Conservation (phyloP, 2,797 vertebrate species). For the Sciaenops ocellatus region DNA sequence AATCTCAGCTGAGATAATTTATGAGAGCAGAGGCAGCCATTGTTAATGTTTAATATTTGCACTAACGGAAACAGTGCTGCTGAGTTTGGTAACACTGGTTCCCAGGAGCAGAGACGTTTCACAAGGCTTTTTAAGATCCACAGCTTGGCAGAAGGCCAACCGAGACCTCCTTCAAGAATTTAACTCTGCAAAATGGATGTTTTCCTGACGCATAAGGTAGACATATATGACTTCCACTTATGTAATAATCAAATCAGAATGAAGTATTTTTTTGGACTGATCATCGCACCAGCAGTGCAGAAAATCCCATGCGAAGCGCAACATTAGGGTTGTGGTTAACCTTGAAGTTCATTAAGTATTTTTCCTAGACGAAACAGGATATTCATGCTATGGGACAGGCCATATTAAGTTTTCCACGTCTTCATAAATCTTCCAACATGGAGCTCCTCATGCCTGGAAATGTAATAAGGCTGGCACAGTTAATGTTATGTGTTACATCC, state of each 20-base stretch:
- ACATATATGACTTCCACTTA: constrained; percentile 29
- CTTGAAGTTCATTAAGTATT: constrained; percentile 65
- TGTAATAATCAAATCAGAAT: constrained; percentile 38
- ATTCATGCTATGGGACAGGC: constrained; percentile 52
- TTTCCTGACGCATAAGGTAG: constrained; percentile 22
- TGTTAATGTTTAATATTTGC: constrained; percentile 63
- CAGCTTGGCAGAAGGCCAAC: constrained; percentile 33
- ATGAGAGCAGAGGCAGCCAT: constrained; percentile 37
- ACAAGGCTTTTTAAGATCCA: constrained; percentile 30
- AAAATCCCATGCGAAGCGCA: constrained; percentile 48
- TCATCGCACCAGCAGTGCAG: constrained; percentile 1
- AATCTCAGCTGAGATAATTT: constrained; percentile 53
- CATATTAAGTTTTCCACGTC: constrained; percentile 71
- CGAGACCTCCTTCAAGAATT: constrained; percentile 35
- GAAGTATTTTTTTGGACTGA: constrained; percentile 28
- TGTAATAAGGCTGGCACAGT: constrained; percentile 56
- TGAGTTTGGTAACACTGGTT: constrained; percentile 32
- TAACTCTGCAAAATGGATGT: constrained; percentile 32
- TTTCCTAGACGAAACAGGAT: constrained; percentile 70
- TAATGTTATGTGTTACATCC: constrained; percentile 55
- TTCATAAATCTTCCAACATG: constrained; percentile 70
- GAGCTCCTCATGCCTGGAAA: constrained; percentile 62
- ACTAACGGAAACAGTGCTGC: constrained; percentile 23
- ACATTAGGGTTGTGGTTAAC: constrained; percentile 46
- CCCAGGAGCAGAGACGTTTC: constrained; percentile 34